A percentile compares a stretch with the other conserved stretches of the same genome.
Evolutionary conservation across 1,140 invertebrate species (phyloP).

Genomic region (Leptopilina boulardi): DNA sequence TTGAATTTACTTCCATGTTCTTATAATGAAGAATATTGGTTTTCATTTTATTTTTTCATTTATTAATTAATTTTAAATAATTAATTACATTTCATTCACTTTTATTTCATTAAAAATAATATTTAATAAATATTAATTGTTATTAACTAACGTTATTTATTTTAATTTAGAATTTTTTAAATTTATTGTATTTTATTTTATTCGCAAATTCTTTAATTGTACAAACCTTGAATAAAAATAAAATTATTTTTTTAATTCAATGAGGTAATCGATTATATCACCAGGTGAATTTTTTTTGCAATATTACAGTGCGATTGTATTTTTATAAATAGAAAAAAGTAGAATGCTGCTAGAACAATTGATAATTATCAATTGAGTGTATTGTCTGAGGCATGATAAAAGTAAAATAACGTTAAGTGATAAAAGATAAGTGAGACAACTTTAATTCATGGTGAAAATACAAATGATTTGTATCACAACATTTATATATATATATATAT

Average conservation of each 20-base stretch:
- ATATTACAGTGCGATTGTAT: background rate
- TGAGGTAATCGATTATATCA: slow-evolving; percentile 16
- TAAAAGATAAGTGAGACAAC: slow-evolving; percentile 1
- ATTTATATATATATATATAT: background rate
- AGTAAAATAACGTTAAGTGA: slow-evolving; percentile 9
- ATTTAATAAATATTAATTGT: no score
- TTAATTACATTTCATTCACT: background rate
- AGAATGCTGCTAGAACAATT: background rate
- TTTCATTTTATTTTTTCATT: background rate
- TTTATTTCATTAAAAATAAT: background rate
- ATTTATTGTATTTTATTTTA: no score
- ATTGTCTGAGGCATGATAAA: background rate
- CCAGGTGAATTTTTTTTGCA: background rate
- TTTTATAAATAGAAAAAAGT: background rate
- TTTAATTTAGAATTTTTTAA: no score
- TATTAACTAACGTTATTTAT: no score
- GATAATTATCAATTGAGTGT: background rate
- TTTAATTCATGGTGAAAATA: background rate
- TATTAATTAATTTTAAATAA: background rate
- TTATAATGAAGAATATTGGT: background rate
- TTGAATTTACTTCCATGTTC: background rate
- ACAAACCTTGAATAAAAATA: background rate
- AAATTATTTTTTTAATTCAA: background rate
- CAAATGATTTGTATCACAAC: background rate
- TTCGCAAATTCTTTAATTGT: no score